Conservation (phyloP, 2,888 invertebrate species). For the Orthosia incerta region DNA sequence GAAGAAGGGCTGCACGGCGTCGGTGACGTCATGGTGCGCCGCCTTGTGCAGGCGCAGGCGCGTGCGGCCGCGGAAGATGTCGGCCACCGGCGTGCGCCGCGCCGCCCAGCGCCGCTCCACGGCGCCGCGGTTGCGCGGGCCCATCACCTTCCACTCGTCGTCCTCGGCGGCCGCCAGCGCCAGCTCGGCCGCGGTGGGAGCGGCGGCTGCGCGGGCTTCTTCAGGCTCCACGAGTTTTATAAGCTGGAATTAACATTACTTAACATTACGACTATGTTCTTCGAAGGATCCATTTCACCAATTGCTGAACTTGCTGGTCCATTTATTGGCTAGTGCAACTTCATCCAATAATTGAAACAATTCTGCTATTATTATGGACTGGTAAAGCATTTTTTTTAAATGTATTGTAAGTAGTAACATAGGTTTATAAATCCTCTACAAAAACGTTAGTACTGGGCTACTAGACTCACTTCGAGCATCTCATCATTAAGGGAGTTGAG, state of each 20-base stretch:
- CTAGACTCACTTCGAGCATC: constrained; percentile 95
- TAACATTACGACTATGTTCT: background rate
- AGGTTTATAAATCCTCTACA: background rate
- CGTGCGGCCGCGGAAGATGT: constrained; percentile 98
- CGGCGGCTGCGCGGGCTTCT: constrained; percentile 84
- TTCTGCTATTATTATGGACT: too few relatives aligned
- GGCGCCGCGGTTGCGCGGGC: constrained; percentile 96
- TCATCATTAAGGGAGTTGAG: constrained; percentile 99
- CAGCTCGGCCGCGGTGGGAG: constrained; percentile 75
- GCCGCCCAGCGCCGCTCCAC: constrained; percentile 95
- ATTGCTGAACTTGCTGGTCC: too few relatives aligned
- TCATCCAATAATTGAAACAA: background rate
- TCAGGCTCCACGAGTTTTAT: constrained; percentile 91
- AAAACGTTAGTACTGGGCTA: background rate
- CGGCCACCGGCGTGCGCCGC: constrained; percentile 96
- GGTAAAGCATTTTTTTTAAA: too few relatives aligned
- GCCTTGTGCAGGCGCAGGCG: constrained; percentile 95
- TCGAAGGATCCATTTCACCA: background rate
- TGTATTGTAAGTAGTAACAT: too few relatives aligned
- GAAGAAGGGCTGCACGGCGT: constrained; percentile 98
- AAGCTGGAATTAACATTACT: constrained; percentile 79
- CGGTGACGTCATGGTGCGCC: constrained; percentile 93
- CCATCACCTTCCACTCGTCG: constrained; percentile 95
- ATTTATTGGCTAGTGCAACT: background rate
- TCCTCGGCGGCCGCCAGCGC: constrained; percentile 81